These are phyloP conservation scores for Theonella swinhoei DNA, from an alignment of 37 sponge, comb jelly and placozoan genomes.

Conservation along the genomic window DNA sequence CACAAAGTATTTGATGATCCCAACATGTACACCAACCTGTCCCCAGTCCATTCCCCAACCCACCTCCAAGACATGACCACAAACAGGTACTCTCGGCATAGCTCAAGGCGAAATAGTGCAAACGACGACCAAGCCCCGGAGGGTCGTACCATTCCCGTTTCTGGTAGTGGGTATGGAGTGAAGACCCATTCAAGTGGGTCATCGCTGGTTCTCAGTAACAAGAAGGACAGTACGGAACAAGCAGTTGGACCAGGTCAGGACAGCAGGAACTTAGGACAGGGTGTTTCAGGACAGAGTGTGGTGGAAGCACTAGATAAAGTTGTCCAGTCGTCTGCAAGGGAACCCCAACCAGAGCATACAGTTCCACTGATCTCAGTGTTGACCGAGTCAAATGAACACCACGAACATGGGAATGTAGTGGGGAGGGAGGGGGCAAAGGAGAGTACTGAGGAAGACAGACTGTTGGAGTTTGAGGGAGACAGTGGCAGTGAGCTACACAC, in stretches of 20 bases:
- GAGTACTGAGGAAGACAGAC: slow-evolving; percentile 6
- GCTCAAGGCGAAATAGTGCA: slow-evolving; percentile 1
- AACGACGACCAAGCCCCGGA: background rate
- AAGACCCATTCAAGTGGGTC: background rate
- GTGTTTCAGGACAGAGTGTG: background rate
- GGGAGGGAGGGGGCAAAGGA: background rate
- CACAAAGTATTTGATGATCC: slow-evolving; percentile 3
- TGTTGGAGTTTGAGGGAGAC: slow-evolving; percentile 9
- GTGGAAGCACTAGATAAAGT: background rate
- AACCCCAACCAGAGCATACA: background rate
- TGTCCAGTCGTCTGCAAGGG: background rate
- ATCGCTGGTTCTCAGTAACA: background rate
- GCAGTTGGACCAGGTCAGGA: background rate
- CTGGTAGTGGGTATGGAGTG: background rate
- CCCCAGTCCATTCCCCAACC: slow-evolving; percentile 35
- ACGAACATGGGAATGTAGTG: background rate
- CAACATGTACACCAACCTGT: slow-evolving; percentile 8
- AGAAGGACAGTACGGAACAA: background rate
- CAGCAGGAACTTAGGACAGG: background rate
- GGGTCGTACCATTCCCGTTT: background rate
- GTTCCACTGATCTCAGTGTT: background rate
- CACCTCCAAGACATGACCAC: background rate
- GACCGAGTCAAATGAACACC: background rate
- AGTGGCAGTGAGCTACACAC: background rate
- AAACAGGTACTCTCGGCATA: slow-evolving; percentile 42